Evolutionary conservation across 2,888 invertebrate species (phyloP), one percentile per base, ranked within the genome.

Genomic region (Creontiades dilutus): DNA sequence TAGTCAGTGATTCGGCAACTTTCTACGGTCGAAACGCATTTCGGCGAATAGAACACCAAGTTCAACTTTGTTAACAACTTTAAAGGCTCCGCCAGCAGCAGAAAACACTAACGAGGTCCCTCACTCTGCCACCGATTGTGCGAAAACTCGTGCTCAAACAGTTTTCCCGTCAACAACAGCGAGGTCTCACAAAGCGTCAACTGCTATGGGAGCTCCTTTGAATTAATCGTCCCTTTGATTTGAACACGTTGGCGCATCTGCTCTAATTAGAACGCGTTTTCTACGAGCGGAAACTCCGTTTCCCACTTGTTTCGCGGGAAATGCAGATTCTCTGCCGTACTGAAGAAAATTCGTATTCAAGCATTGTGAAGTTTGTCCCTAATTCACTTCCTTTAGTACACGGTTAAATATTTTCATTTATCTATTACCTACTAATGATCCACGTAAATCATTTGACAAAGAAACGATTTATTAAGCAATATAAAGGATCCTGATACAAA

Each of bases 131-230:
- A 0, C 13, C 19, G 16, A 57, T 57, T 57, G 57, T 7, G 57
- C n/a, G 57, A 14, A 57, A 57, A n/a, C 57, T 57, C 57, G n/a
- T 57, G 57, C n/a, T 37, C 37, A 57, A 57, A n/a, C 57, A 57
- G 57, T 57, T 57, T 57, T 14, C 52, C 52, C 57, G 57, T 57
- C 57, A 57, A 57, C 57, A 57, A 14, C 16, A 0, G 57, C 57
- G n/a, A 57, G 57, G 7, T n/a, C 57, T 57, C 16, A 57, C 68
- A 68, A 68, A 68, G 68, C 23, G 68, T 68, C 68, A 68, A 23
- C 68, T 23, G 37, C 37, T 37, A 37, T 37, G 37, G 3, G 68
- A 68, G 23, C 19, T 68, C 68, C 68, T 68, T 68, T 68, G 23
- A 68, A 23, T 23, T 19, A 12, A 14, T 19, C 19, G 68, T 68